Base-by-base conservation (phyloP, 2,888 invertebrate species). In the Rotaria sp. region DNA sequence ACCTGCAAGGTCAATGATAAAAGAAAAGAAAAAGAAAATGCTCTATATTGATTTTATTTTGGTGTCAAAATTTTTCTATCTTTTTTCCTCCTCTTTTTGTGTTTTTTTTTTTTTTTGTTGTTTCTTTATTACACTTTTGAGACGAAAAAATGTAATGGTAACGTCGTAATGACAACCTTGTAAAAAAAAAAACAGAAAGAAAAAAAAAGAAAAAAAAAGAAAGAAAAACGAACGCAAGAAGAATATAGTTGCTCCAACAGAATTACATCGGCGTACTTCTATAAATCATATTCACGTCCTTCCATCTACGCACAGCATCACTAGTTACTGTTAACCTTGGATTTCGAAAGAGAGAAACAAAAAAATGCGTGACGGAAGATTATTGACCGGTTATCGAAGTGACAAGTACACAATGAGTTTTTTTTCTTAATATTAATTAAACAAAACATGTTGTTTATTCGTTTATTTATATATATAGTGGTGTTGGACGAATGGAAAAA, bases 401-500 rank as follows among this genome's bases (percentile, higher is more conserved):
- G 57, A 59, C 26, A 59, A 26, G 57, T 59, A 59, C 30, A 30
- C 8, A 52, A 41, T 5, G 52, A 52, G 2, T 30, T 59, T 26
- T 26, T 57, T 30, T n/a, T 59, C 15, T 59, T 59, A 2, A 30
- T 0, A 59, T 4, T 2, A n/a, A 11, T n/a, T n/a, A n/a, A n/a
- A n/a, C n/a, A 59, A 59, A 2, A 7, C 2, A 3, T 52, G 21
- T 67, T 7, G 30, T 30, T 24, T 3, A 8, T 74, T 38, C 41
- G 7, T 74, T 74, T 24, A 8, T 74, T 30, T 21, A 18, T n/a
- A n/a, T 24, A 38, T 38, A 21, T 38, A 74, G 74, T 3, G 38
- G 41, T 38, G 74, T 74, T 38, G 74, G 74, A 74, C 38, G 74
- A 74, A 74, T 74, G 74, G 74, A 74, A 74, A 74, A 74, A 74